Evolutionary conservation across 2,888 invertebrate species (phyloP), one percentile per base, ranked within the genome.

Genomic region (Podotricha telesiphe): DNA sequence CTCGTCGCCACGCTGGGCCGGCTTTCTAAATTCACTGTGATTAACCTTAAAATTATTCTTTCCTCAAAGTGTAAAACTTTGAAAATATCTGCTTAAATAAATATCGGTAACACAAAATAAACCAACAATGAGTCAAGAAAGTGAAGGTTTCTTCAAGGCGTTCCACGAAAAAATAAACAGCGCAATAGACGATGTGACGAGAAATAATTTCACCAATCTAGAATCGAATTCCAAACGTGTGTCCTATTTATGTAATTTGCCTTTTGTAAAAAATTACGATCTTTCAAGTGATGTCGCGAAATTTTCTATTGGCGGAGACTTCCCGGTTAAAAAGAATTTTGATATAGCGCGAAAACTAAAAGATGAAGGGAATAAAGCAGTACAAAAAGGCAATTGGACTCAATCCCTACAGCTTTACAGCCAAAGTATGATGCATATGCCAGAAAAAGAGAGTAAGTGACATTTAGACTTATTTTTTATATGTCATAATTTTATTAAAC

Each of bases 401-500:
- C 94, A 94, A 76, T 96, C 97, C 1, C 88, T 97, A 81, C 89
- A 94, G 42, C 84, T 94, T 53, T 98, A 97, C 84, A 95, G 95
- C 70, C 94, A 94, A 76, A 95, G 95, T 74, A 95, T 96, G 80
- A 84, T 96, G 28, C 87, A 94, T 62, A 93, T 95, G 82, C 96
- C 97, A 13, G 93, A 94, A 69, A 94, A 94, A 77, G 94, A 95
- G 87, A 94, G 97, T 96, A 89, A 93, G 62, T 71, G 59, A 56
- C 20, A 15, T 59, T 45, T 45, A n/a, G 6, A 10, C 62, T 69
- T 4, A 4, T 28, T 28, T 2, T 28, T 28, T 28, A 28, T 4
- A 2, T 28, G 28, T 28, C n/a, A n/a, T n/a, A n/a, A n/a, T n/a
- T n/a, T n/a, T n/a, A n/a, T n/a, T n/a, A n/a, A n/a, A n/a, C n/a